Percentiles rank a stretch among this genome's conserved stretches.
Evolutionary conservation across 2,888 invertebrate genomes (phyloP).

Genomic region (Troides oblongomaculatus): DNA sequence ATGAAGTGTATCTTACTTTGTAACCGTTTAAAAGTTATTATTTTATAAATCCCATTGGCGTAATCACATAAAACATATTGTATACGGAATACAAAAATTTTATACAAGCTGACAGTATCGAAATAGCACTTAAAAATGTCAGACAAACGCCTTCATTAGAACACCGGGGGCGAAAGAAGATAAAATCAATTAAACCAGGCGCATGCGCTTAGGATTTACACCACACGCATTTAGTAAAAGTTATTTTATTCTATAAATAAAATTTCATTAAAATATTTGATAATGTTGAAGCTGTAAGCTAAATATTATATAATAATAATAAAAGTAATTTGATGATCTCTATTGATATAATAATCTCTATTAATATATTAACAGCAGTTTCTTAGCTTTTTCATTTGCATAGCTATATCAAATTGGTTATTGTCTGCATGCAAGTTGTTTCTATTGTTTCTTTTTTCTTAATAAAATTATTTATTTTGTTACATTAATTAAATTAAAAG

Average conservation of each 20-base stretch:
- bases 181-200: conserved; percentile 24
- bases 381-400: too few relatives aligned
- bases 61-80: conserved; percentile 25
- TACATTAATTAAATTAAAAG: too few relatives aligned
- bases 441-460: too few relatives aligned
- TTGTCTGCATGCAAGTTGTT: too few relatives aligned
- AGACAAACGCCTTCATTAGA: conserved; percentile 16
- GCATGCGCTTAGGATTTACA: conserved; percentile 18
- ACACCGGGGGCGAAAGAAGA: conserved; percentile 15
- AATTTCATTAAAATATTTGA: not conserved
- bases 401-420: too few relatives aligned
- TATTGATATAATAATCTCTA: too few relatives aligned
- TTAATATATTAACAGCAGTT: not conserved
- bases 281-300: not conserved
- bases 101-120: conserved; percentile 20
- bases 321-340: not conserved
- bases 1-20: conserved; percentile 8
- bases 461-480: too few relatives aligned
- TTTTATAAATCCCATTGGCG: conserved; percentile 9
- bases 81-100: conserved; percentile 24
- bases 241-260: not conserved
- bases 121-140: conserved; percentile 26
- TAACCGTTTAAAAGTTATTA: conserved; percentile 12
- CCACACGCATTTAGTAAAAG: conserved; percentile 11
- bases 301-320: not conserved